phyloP scores from a whole-genome alignment of 2,888 invertebrate species.

The Tetragonisca angustula region DNA sequence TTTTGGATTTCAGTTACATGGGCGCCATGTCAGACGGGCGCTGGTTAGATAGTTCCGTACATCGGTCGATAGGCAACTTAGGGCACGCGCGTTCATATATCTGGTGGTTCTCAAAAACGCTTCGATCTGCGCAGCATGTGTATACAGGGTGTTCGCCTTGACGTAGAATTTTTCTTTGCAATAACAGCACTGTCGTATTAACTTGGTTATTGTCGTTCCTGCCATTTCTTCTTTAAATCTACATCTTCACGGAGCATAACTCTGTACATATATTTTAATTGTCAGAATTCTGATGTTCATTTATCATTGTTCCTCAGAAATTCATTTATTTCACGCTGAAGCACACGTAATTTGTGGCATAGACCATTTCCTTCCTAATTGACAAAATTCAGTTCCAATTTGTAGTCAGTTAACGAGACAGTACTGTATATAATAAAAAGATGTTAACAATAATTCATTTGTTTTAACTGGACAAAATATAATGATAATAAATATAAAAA shows the following conservation, averaged over 20 bases:
- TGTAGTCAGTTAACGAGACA: not conserved
- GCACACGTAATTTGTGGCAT: not conserved
- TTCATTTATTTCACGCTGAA: not conserved
- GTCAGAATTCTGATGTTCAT: not conserved
- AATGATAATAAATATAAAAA: not conserved
- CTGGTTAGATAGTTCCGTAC: constrained; percentile 66
- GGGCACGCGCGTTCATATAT: constrained; percentile 69
- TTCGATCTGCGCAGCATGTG: constrained; percentile 33
- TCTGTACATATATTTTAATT: not conserved
- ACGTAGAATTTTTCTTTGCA: not conserved
- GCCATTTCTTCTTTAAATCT: not conserved
- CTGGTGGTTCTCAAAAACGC: constrained; percentile 45
- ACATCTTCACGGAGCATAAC: not conserved
- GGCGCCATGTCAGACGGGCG: constrained; percentile 77
- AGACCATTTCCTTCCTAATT: not conserved
- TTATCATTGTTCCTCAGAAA: not conserved
- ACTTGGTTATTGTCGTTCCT: not conserved
- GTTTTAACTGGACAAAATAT: not conserved
- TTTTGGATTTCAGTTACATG: constrained; percentile 60
- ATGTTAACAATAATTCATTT: not conserved
- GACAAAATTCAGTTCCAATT: not conserved
- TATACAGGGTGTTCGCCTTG: not conserved
- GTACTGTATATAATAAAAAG: not conserved
- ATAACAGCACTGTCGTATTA: not conserved
- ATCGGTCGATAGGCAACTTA: constrained; percentile 77